These are phyloP conservation scores for Actinia tenebrosa DNA, from an alignment of 64 coral and sea anemone species.

Conservation along the genomic window DNA sequence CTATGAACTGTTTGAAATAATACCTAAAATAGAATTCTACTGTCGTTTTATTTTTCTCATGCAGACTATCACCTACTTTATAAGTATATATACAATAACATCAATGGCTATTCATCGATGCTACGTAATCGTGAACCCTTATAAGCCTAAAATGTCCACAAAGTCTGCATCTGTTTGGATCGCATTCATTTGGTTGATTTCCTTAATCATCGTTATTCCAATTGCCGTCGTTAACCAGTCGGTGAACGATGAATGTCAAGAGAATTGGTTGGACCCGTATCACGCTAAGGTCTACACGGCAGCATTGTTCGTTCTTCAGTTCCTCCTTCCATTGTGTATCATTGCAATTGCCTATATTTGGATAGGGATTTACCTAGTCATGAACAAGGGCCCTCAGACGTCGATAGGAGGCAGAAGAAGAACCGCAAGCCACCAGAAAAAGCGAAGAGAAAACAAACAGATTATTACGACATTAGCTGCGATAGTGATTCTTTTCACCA, in stretches of 20 bases:
- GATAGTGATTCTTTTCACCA: conserved; percentile 49
- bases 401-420: not conserved
- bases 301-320: conserved; percentile 42
- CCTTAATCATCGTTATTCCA: conserved; percentile 39
- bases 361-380: conserved; percentile 38
- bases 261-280: conserved; percentile 36
- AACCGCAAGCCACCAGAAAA: not conserved
- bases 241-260: not conserved
- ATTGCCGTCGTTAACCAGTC: conserved; percentile 10
- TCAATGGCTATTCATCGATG: conserved; percentile 72
- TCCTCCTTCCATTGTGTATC: conserved; percentile 32
- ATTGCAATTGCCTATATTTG: conserved; percentile 42
- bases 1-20: not conserved
- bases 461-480: conserved; percentile 37
- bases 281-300: conserved; percentile 43
- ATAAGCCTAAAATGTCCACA: conserved; percentile 38
- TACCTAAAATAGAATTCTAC: not conserved
- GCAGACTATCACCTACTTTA: conserved; percentile 27
- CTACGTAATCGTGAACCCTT: conserved; percentile 58
- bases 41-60: conserved; percentile 32
- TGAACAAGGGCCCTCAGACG: conserved; percentile 4
- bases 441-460: conserved; percentile 41
- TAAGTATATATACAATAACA: conserved; percentile 52
- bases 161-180: conserved; percentile 22
- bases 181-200: conserved; percentile 23